Base-by-base conservation (phyloP, 1,140 invertebrate genomes). In the Anagrus nilaparvatae region DNA sequence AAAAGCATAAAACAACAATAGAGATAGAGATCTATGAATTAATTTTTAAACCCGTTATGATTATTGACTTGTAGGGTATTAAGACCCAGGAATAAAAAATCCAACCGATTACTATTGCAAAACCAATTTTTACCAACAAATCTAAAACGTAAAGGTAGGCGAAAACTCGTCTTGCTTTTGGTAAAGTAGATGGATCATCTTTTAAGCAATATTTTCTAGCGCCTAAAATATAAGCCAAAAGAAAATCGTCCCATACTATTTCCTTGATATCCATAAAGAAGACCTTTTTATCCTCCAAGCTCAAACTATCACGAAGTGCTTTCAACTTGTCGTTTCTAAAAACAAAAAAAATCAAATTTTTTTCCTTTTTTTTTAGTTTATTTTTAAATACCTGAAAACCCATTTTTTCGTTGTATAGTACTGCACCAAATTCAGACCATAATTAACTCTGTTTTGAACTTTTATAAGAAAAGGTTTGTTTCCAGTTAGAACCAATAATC, bases 341-440 rank as follows among this genome's bases (percentile, higher is more conserved):
- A 61, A 38, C 10, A 33, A 44, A 29, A 28, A 46, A 5, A 33
- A 24, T 20, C 12, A 30, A 30, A 35, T 34, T 34, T 13, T 43
- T 10, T 25, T 16, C 17, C 21, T 12, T 30, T 9, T 30, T 30
- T 30, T 13, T 13, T 30, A 13, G 10, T 5, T 30, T 30, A 25
- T 7, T 25, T 12, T 25, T 7, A n/a, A 65, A 52, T 70, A 74
- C 52, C 61, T 67, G 59, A 93, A 94, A 30, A 73, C 65, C 88
- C 88, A 94, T 51, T 83, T 71, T 54, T 83, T 79, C 3, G 78
- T 86, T 5, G 87, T 92, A 57, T 93, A 95, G 60, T 87, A 93
- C 51, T 89, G 79, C 0, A 94, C 60, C 1, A 83, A 63, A 40
- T 74, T 65, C 0, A 83, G 48, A 0, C 81, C 81, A 21, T 67